Evolutionary conservation across 1,140 invertebrate genomes (phyloP), one percentile per base, ranked within the genome.

Genomic region (Drosophila punjabiensis): DNA sequence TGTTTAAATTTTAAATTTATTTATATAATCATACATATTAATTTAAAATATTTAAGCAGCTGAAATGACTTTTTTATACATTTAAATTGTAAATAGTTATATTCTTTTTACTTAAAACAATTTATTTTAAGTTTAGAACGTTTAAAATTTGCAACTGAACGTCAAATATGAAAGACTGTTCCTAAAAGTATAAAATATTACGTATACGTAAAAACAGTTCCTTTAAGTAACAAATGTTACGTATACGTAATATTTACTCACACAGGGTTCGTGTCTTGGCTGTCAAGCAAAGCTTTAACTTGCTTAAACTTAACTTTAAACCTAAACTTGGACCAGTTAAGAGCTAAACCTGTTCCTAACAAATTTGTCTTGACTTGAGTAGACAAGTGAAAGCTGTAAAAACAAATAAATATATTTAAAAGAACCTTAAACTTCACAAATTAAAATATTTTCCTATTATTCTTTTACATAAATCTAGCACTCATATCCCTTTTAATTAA

Each of bases 171-270:
- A 24, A 56, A 10, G 0, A 2, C 0, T 28, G 7, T 18, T 56
- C 9, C 14, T 5, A 1, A 0, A n/a, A 1, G 93, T 59, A 59
- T 10, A 28, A 24, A 24, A 61, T 35, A 39, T 39, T 24, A 55
- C 62, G 62, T 39, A 39, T 39, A 39, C 37, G 37, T 14, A 33
- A 52, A 11, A 0, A 1, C 0, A 28, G 4, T 18, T 48, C 28
- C 5, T 5, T 7, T 1, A 52, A 2, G 93, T 55, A 55, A 18
- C 11, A 16, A 14, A 41, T 11, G 28, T 37, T 20, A 63, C 64
- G 64, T 66, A 67, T 67, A 67, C 64, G 64, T 69, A 69, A 56
- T 69, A 47, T 69, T 13, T 37, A 11, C 13, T 4, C 5, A 1
- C 16, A 0, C 13, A 6, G 0, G 68, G 68, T 71, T 71, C 30